phyloP scores from a whole-genome alignment of 1,140 invertebrate genomes.

The Rhagoletis pomonella region DNA sequence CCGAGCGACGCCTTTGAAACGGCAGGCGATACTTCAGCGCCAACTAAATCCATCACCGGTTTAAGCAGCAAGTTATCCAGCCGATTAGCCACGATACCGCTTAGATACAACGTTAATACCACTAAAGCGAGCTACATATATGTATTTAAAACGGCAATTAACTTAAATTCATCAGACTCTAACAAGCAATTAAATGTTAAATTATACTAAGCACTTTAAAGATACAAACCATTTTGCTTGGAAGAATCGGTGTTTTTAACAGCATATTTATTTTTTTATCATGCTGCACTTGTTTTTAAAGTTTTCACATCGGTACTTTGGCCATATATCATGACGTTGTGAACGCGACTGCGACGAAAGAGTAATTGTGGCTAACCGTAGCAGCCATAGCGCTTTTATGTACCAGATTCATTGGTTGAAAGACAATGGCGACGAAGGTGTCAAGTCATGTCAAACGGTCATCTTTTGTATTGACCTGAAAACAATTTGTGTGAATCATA shows the following conservation, averaged over 20 bases:
- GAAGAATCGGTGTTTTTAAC: constrained; percentile 29
- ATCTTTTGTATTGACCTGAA: neutral
- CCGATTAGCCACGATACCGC: constrained; percentile 55
- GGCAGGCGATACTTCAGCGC: neutral
- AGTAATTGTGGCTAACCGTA: neutral
- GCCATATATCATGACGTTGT: neutral
- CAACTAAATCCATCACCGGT: neutral
- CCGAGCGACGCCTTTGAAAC: neutral
- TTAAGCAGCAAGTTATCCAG: constrained; percentile 8
- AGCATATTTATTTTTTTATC: constrained; percentile 1
- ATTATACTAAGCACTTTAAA: too few relatives aligned
- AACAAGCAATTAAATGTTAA: neutral
- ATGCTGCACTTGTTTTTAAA: neutral
- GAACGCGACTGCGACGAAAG: neutral
- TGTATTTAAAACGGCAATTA: neutral
- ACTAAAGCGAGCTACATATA: constrained; percentile 55
- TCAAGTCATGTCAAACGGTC: constrained; percentile 7
- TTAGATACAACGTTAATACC: constrained; percentile 48
- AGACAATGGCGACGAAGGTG: constrained; percentile 1
- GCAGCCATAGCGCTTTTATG: neutral
- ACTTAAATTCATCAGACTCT: too few relatives aligned
- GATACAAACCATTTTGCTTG: neutral
- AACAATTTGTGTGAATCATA: constrained; percentile 15
- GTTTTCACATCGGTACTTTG: neutral
- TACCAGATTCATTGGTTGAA: neutral